Base-by-base conservation (phyloP, 1,140 invertebrate genomes). In the Lasaia peninsularis region DNA sequence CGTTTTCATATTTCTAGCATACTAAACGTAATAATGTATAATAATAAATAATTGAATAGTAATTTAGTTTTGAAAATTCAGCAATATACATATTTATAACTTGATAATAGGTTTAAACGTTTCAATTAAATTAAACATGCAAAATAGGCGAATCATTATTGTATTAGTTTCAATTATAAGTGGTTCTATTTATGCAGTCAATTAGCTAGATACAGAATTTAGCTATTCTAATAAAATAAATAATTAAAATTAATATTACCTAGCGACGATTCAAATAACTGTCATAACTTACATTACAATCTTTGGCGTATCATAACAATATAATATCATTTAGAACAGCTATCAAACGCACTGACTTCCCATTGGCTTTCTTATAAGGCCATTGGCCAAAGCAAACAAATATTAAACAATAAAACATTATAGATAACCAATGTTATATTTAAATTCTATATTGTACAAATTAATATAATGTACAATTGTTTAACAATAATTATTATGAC, bases 1-100 rank as follows among this genome's bases (percentile, higher is more conserved):
- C 89, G 82, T 89, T 89, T 88, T 90, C 85, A 90, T 89, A 90
- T 87, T 88, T 89, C 89, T 89, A 90, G 89, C 88, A 89, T 89
- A 87, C 89, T 90, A 90, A 90, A 90, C 88, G 85, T 90, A 90
- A 90, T 90, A 89, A 89, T 90, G 89, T 90, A 89, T 89, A 88
- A 87, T 87, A 85, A 86, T 86, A 89, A 89, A 90, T 90, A 90
- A 90, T 90, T 86, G 87, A 89, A 88, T 89, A 89, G 78, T 86
- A 85, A 83, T 87, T 87, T 87, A 89, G 75, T 85, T 85, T 88
- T 74, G 73, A 86, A 89, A 87, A 85, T 77, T 86, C 78, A 87
- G 82, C 80, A 75, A 84, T 88, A 86, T 84, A 82, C 75, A 86
- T 84, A 83, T 75, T 73, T 78, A 74, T 85, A 85, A 84, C 76